Conservation (phyloP, 2,797 vertebrate species). For the Melanotaenia pygmaea region DNA sequence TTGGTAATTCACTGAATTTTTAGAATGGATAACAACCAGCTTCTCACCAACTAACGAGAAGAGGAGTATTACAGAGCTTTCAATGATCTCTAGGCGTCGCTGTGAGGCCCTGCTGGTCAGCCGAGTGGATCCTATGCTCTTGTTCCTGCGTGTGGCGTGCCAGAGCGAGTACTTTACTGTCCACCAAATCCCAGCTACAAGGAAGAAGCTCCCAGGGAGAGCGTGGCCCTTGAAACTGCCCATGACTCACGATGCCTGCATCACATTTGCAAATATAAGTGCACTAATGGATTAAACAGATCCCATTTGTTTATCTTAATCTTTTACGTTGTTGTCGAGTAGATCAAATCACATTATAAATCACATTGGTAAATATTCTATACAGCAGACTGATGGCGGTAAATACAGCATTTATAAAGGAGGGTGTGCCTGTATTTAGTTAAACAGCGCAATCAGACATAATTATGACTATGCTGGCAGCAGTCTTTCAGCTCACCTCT, state of each 20-base stretch:
- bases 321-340: background rate
- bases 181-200: conserved; percentile 92
- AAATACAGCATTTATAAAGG: background rate
- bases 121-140: conserved; percentile 82
- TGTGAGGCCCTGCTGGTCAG: conserved; percentile 86
- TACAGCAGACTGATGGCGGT: background rate
- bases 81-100: conserved; percentile 88
- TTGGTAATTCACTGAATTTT: background rate
- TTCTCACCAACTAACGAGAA: conserved; percentile 89
- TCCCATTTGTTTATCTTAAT: background rate
- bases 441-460: conserved; percentile 54
- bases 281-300: background rate
- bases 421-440: conserved; percentile 45
- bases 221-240: conserved; percentile 94
- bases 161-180: conserved; percentile 88
- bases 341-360: background rate
- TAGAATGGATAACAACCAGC: background rate
- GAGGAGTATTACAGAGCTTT: conserved; percentile 82
- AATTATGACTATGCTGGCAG: conserved; percentile 38
- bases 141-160: conserved; percentile 88
- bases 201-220: conserved; percentile 90
- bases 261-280: conserved; percentile 7
- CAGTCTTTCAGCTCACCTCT: conserved; percentile 9
- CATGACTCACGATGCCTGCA: conserved; percentile 72
- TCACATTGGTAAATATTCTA: background rate